Base-by-base conservation (phyloP, 2,888 invertebrate genomes). In the Elgonia sp. region DNA sequence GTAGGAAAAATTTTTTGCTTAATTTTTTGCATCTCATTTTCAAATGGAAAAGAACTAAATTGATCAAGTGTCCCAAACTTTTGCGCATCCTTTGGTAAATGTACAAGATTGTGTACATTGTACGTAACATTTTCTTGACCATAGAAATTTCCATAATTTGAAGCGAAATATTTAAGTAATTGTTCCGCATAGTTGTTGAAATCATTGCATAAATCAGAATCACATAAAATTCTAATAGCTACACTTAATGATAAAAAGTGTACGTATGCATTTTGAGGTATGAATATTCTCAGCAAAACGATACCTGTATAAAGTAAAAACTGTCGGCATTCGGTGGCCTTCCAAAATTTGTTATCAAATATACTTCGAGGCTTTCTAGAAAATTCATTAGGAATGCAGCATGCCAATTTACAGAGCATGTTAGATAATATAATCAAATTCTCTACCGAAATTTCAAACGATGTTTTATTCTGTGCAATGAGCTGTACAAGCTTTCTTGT, bases 11-110 rank as follows among this genome's bases (percentile, higher is more conserved):
- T n/a, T 53, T 53, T 14, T 14, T n/a, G 8, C n/a, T 53, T 53
- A 29, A 72, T 72, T 16, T 72, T 72, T 18, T 72, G 55, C 72
- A 72, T 72, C 14, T 72, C 69, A 29, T 70, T 72, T 55, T 72
- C 72, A 16, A 55, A 72, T 10, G 39, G 37, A 37, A 53, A 72
- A 29, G 55, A 16, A 46, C 72, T 72, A 14, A 55, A 72, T 18
- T 29, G 0, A 39, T 72, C 72, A 12, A 72, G 55, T 1, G 72
- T 8, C 6, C 72, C 72, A 72, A 50, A 55, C 53, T 0, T 37
- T n/a, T 18, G 14, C 16, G 37, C 72, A 55, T 72, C 72, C 14
- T 72, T 72, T 37, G 55, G 3, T n/a, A 72, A 72, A 55, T 72
- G 55, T 39, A 72, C 37, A 10, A 72, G 21, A 39, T 39, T 72